Evolutionary conservation across 2,888 invertebrate species (phyloP).

Genomic region (Hirudinaria manillensis): DNA sequence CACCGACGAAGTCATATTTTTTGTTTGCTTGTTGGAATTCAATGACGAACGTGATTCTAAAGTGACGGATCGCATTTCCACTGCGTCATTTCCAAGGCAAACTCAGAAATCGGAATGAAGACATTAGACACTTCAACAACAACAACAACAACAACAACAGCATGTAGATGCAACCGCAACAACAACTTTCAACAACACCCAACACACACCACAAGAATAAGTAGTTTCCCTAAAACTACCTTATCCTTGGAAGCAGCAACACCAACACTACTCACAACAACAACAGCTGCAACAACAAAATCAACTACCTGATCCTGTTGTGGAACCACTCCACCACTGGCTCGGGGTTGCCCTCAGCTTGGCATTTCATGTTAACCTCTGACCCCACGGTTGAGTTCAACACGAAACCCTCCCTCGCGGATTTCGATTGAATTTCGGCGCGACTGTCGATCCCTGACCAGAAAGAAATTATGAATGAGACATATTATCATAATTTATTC

Average conservation of each 20-base stretch:
- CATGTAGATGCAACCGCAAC: too few species aligned
- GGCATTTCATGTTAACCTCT: conserved; percentile 62
- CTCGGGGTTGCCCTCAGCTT: conserved; percentile 65
- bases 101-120: too few species aligned
- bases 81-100: too few species aligned
- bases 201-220: background rate
- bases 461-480: background rate
- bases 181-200: background rate
- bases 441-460: conserved; percentile 30
- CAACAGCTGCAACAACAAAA: too few species aligned
- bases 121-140: too few species aligned
- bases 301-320: conserved; percentile 45
- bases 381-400: conserved; percentile 55
- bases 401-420: conserved; percentile 46
- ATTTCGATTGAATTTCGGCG: conserved; percentile 54
- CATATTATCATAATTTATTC: too few species aligned
- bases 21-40: too few species aligned
- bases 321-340: conserved; percentile 65
- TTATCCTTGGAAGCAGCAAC: background rate
- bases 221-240: too few species aligned
- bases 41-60: too few species aligned
- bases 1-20: too few species aligned
- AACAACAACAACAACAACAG: too few species aligned
- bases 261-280: background rate
- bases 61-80: too few species aligned